Conservation (phyloP, 2,113 vertebrate genomes). For the Suncus etruscus region DNA sequence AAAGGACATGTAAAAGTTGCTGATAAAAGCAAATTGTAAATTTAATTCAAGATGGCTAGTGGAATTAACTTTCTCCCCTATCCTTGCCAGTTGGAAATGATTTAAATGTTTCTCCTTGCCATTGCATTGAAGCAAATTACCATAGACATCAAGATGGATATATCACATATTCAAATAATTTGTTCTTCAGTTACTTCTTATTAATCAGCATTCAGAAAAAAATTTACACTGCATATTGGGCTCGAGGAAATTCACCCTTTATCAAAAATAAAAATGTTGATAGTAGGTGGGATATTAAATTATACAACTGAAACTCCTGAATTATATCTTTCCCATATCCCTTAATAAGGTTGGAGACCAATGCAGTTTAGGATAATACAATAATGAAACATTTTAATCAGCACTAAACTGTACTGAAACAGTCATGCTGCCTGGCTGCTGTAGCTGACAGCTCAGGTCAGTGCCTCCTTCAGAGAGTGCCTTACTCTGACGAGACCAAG, state of each 20-base stretch:
- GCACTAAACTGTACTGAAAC: constrained; percentile 83
- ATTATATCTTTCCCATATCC: constrained; percentile 73
- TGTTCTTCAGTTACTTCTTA: constrained; percentile 74
- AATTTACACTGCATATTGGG: constrained; percentile 54
- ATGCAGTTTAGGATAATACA: constrained; percentile 83
- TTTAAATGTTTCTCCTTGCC: constrained; percentile 75
- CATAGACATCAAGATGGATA: constrained; percentile 53
- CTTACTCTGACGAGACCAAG: constrained; percentile 81
- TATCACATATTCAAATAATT: constrained; percentile 73
- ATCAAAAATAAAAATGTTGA: constrained; percentile 75
- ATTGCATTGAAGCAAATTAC: constrained; percentile 70
- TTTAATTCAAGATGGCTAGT: constrained; percentile 85
- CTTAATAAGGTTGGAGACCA: constrained; percentile 85
- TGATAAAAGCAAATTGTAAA: constrained; percentile 73
- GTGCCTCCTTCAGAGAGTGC: constrained; percentile 76
- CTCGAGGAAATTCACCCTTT: constrained; percentile 69
- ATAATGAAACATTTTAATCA: constrained; percentile 84
- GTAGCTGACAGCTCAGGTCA: constrained; percentile 78
- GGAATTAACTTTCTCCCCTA: constrained; percentile 81
- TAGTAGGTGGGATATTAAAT: constrained; percentile 73
- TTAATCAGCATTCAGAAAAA: constrained; percentile 68
- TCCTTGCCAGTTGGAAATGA: constrained; percentile 76
- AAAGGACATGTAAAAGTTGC: constrained; percentile 73
- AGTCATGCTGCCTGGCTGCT: constrained; percentile 76
- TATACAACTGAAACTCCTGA: constrained; percentile 78